Conservation (phyloP, 2,113 vertebrate genomes). For the Mixornis gularis region DNA sequence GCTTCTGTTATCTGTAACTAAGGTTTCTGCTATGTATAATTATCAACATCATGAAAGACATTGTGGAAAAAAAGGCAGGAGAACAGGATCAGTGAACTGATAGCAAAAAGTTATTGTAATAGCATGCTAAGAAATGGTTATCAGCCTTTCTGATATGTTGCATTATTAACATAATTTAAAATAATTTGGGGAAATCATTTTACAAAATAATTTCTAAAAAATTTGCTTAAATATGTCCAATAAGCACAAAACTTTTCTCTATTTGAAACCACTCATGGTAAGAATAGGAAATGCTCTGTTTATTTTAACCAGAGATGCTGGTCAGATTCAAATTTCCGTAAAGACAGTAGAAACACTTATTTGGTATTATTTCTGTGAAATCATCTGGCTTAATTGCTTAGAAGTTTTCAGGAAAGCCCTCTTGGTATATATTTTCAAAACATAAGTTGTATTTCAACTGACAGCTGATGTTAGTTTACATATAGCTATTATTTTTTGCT, state of each 20-base stretch:
- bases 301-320: background rate
- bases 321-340: background rate
- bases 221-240: background rate
- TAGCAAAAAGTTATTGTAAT: background rate
- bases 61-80: background rate
- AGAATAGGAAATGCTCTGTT: background rate
- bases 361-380: background rate
- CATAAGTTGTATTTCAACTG: background rate
- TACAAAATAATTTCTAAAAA: background rate
- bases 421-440: background rate
- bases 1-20: background rate
- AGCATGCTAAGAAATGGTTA: background rate
- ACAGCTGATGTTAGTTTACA: background rate
- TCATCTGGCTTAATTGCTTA: background rate
- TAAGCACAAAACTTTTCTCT: background rate
- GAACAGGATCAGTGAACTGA: background rate
- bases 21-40: background rate
- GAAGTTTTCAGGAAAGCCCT: background rate
- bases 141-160: background rate
- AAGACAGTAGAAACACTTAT: background rate
- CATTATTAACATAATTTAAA: background rate
- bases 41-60: background rate
- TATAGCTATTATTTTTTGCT: background rate
- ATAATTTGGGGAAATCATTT: background rate
- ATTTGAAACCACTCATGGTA: background rate